Evolutionary conservation across 2,113 vertebrate species (phyloP).

Genomic region (Pterocles gutturalis): DNA sequence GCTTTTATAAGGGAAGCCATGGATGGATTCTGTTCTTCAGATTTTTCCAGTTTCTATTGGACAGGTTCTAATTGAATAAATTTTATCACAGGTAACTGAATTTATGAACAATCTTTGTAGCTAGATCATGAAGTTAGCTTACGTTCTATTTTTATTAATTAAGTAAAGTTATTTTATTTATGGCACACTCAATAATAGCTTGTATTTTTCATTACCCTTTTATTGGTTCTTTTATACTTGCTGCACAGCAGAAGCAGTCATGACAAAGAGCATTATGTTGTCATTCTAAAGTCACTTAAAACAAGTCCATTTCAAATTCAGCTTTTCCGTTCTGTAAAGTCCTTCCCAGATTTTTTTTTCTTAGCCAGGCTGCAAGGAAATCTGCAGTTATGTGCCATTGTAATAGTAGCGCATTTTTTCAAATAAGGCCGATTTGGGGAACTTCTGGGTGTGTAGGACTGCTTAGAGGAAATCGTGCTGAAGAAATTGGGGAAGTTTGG

Average conservation of each 20-base stretch:
- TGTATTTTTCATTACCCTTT: background rate
- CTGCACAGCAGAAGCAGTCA: background rate
- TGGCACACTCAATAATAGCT: background rate
- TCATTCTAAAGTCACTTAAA: background rate
- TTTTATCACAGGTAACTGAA: background rate
- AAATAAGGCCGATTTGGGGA: background rate
- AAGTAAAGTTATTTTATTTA: background rate
- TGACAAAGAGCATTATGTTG: background rate
- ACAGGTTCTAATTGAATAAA: background rate
- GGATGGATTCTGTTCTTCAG: background rate
- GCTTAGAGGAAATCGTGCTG: background rate
- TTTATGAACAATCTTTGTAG: background rate
- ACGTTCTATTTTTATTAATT: background rate
- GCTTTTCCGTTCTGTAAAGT: background rate
- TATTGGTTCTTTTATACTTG: background rate
- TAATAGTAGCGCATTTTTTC: background rate
- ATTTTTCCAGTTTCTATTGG: background rate
- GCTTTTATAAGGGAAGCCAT: background rate
- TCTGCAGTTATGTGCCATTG: background rate
- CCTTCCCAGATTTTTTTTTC: background rate
- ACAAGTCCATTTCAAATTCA: background rate
- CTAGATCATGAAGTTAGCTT: background rate
- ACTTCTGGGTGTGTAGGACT: background rate
- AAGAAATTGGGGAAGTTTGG: background rate
- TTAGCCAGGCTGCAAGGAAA: background rate